Evolutionary conservation across 2,888 invertebrate species (phyloP).

Genomic region (Oasisia sp.): DNA sequence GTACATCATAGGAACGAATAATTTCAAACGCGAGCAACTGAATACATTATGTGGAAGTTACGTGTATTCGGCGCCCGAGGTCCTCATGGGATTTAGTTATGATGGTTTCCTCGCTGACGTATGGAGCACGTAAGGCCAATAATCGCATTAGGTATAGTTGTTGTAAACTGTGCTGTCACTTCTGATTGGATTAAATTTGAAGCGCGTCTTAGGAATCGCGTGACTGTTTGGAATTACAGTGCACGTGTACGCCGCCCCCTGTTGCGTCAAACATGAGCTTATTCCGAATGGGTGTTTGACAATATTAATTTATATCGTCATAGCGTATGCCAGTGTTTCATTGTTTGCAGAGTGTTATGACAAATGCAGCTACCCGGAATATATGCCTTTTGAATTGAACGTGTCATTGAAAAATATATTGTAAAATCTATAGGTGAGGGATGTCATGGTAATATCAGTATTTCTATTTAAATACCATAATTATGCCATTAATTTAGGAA

Average conservation of each 20-base stretch:
- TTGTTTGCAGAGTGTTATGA: not conserved
- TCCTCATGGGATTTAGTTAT: conserved; percentile 75
- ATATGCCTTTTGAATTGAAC: not conserved
- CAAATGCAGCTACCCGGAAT: not conserved
- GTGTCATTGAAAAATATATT: not conserved
- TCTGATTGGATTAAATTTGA: no score
- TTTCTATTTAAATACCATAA: no score
- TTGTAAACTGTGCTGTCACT: not conserved
- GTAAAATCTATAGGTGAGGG: not conserved
- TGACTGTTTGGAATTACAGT: no score
- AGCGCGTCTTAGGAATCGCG: no score
- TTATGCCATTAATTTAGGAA: not conserved
- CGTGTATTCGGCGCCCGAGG: conserved; percentile 87
- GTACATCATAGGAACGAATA: conserved; percentile 69
- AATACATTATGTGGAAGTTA: conserved; percentile 87
- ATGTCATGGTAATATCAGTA: not conserved
- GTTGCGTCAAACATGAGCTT: no score
- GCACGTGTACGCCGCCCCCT: no score
- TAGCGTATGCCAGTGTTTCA: not conserved
- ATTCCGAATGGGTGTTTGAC: no score
- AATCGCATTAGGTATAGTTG: not conserved
- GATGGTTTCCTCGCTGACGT: conserved; percentile 71
- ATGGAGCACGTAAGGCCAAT: conserved; percentile 71
- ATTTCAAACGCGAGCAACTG: conserved; percentile 79
- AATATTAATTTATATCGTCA: not conserved